These are phyloP conservation scores for Leptopilina clavipes DNA, from an alignment of 1,140 invertebrate genomes.

Conservation along the genomic window DNA sequence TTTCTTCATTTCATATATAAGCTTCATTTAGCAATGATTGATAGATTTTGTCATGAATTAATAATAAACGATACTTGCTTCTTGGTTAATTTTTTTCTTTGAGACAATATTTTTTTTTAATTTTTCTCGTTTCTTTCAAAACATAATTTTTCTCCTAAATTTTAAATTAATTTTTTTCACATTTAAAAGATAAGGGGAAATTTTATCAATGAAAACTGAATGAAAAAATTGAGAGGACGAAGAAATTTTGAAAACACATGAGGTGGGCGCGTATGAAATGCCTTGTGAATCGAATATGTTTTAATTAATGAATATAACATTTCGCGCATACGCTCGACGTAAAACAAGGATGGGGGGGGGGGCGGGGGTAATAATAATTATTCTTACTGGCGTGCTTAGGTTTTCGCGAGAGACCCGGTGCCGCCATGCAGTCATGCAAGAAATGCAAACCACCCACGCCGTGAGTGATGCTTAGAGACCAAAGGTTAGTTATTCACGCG, in stretches of 20 bases:
- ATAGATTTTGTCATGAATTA: too few relatives aligned
- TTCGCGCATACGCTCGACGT: constrained; percentile 50
- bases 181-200: too few relatives aligned
- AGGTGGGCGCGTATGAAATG: too few relatives aligned
- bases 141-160: too few relatives aligned
- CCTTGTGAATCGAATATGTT: constrained; percentile 26
- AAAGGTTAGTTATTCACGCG: constrained; percentile 72
- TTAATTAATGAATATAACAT: constrained; percentile 59
- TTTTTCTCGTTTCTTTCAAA: too few relatives aligned
- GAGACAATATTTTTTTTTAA: too few relatives aligned
- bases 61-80: too few relatives aligned
- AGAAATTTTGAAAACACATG: too few relatives aligned
- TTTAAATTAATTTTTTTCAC: too few relatives aligned
- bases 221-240: too few relatives aligned
- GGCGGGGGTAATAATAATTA: constrained; percentile 65
- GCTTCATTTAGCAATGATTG: not conserved
- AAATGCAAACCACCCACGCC: constrained; percentile 68
- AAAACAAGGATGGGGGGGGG: constrained; percentile 41
- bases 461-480: constrained; percentile 58
- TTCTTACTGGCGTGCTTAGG: constrained; percentile 62
- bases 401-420: constrained; percentile 57
- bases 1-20: not conserved
- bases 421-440: constrained; percentile 65
- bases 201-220: too few relatives aligned
- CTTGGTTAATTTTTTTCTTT: too few relatives aligned